phyloP scores from a whole-genome alignment of 2,888 invertebrate genomes.

The Lordiphosa fenestrarum region DNA sequence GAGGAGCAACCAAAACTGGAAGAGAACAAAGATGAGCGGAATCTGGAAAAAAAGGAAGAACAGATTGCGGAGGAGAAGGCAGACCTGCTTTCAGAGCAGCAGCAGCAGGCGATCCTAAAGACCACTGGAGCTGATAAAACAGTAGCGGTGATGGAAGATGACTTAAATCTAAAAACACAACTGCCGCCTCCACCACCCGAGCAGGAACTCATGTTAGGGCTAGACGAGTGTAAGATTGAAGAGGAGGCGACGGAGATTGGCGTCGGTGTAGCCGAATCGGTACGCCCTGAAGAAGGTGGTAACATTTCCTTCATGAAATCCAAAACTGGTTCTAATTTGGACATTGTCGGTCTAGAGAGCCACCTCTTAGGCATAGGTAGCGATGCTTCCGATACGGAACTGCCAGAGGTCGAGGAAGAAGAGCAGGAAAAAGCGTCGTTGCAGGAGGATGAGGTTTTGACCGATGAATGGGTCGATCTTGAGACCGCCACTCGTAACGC shows the following conservation, averaged over 20 bases:
- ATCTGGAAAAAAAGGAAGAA: not conserved
- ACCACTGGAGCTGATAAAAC: too few relatives aligned
- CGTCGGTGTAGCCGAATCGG: not conserved
- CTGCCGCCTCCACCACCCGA: constrained; percentile 12
- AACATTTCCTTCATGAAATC: not conserved
- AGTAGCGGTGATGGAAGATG: too few relatives aligned
- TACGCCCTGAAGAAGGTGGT: too few relatives aligned
- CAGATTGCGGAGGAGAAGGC: not conserved
- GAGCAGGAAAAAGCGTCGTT: not conserved
- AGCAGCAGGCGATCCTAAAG: too few relatives aligned
- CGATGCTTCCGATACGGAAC: constrained; percentile 19
- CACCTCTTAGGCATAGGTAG: constrained; percentile 24
- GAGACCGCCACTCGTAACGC: constrained; percentile 1
- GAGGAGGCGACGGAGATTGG: not conserved
- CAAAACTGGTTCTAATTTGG: constrained; percentile 9
- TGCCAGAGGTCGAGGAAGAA: constrained; percentile 5
- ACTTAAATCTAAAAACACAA: too few relatives aligned
- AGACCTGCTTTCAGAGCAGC: too few relatives aligned
- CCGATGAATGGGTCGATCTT: constrained; percentile 31
- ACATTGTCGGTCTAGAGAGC: constrained; percentile 1
- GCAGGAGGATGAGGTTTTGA: not conserved
- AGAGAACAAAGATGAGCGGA: not conserved
- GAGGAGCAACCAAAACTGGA: not conserved
- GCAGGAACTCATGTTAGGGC: constrained; percentile 32
- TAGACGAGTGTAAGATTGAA: constrained; percentile 48